Percentiles rank a stretch among this genome's conserved stretches.
Evolutionary conservation across 2,888 invertebrate species (phyloP).

Genomic region (Cerastis leucographa): DNA sequence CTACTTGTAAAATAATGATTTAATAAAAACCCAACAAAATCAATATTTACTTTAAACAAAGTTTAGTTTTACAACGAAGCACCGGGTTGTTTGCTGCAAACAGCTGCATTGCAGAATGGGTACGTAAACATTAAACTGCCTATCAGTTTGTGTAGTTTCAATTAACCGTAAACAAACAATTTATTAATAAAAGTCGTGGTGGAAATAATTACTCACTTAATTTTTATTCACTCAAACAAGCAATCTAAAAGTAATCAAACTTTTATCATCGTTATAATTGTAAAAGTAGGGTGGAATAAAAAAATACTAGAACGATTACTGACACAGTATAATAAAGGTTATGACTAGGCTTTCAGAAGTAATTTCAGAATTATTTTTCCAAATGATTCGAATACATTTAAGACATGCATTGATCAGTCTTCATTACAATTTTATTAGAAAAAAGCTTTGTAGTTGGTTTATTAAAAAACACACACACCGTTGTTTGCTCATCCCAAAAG

Average conservation of each 20-base stretch:
- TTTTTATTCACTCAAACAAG: not conserved
- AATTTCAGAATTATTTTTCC: not conserved
- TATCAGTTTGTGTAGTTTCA: conserved; percentile 40
- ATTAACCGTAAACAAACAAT: conserved; percentile 34
- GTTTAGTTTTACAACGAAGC: conserved; percentile 38
- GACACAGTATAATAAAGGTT: not conserved
- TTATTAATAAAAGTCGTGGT: not conserved
- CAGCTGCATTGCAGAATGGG: conserved; percentile 51
- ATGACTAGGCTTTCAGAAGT: not conserved
- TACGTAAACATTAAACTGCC: conserved; percentile 35
- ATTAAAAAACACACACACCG: not conserved
- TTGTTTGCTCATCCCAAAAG: too few relatives aligned
- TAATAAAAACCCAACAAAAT: conserved; percentile 31
- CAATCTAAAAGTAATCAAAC: not conserved
- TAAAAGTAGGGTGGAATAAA: not conserved
- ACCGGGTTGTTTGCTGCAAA: conserved; percentile 49
- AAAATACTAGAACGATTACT: not conserved
- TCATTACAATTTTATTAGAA: not conserved
- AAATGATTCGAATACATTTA: not conserved
- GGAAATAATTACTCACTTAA: not conserved
- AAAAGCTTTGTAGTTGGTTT: not conserved
- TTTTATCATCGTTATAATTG: not conserved
- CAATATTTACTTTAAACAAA: conserved; percentile 33
- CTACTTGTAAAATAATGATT: conserved; percentile 6
- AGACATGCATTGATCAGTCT: too few relatives aligned